These are phyloP conservation scores for Sialis fuliginosa DNA, from an alignment of 2,888 invertebrate species.

Conservation along the genomic window DNA sequence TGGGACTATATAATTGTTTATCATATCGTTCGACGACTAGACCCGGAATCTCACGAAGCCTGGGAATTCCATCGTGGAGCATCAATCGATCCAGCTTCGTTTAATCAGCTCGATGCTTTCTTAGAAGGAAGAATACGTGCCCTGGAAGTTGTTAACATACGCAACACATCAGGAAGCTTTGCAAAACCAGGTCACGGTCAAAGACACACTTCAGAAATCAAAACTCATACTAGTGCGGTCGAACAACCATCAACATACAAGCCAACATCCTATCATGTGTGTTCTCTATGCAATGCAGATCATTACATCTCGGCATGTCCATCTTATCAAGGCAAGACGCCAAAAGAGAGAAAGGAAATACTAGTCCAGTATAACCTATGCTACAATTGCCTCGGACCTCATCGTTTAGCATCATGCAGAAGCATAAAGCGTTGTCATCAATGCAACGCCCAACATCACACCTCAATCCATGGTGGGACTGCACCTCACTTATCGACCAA, in stretches of 20 bases:
- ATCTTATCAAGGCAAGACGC: not conserved
- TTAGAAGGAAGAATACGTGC: not conserved
- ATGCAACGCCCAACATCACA: too few species aligned
- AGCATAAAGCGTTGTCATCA: too few species aligned
- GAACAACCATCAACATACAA: not conserved
- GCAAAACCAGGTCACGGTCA: not conserved
- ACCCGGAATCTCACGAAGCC: not conserved
- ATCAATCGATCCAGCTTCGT: not conserved
- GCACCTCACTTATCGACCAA: too few species aligned
- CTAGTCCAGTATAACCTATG: too few species aligned
- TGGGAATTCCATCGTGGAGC: not conserved
- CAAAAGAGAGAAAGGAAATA: too few species aligned
- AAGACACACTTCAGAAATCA: not conserved
- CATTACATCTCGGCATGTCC: not conserved
- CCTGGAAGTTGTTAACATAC: not conserved
- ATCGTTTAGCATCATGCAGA: too few species aligned
- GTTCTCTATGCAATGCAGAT: not conserved
- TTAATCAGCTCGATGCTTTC: not conserved
- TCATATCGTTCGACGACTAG: not conserved
- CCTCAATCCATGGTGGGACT: too few species aligned
- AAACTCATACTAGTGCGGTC: not conserved
- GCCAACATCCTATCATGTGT: not conserved
- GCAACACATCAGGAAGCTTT: not conserved
- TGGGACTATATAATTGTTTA: not conserved
- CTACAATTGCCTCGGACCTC: too few species aligned